Evolutionary conservation across 2,888 invertebrate genomes (phyloP).

Genomic region (Julus scanicus): DNA sequence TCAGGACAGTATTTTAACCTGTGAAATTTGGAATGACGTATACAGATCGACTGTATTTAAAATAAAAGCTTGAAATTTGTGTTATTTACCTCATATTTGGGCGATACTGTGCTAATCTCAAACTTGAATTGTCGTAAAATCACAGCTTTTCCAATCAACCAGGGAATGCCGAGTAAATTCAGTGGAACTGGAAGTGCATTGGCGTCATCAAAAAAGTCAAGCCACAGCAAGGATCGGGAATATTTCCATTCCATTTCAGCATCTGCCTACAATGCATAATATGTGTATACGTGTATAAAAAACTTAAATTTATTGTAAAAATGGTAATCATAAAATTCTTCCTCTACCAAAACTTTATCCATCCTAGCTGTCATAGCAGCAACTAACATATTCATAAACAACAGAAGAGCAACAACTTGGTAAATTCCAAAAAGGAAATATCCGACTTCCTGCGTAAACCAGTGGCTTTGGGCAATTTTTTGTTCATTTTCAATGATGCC

Average conservation of each 20-base stretch:
- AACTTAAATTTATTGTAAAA: too few species aligned
- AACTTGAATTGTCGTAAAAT: neutral
- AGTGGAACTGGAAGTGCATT: slow-evolving; percentile 1
- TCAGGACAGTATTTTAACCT: too few species aligned
- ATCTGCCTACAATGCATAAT: neutral
- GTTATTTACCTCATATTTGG: neutral
- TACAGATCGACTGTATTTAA: too few species aligned
- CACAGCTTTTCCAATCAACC: neutral
- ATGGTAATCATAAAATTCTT: neutral
- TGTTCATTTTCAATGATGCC: neutral
- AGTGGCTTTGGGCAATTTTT: neutral
- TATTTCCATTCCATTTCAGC: slow-evolving; percentile 30
- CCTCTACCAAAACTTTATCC: slow-evolving; percentile 32
- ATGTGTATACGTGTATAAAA: too few species aligned
- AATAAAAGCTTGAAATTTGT: neutral
- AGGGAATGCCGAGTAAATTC: slow-evolving; percentile 12
- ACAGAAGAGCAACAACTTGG: neutral
- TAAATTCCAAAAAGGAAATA: slow-evolving; percentile 41
- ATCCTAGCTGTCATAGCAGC: slow-evolving; percentile 14
- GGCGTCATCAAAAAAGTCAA: slow-evolving; percentile 31
- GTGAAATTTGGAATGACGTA: too few species aligned
- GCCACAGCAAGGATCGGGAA: slow-evolving; percentile 13
- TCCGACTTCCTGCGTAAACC: slow-evolving; percentile 31
- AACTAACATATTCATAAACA: slow-evolving; percentile 41
- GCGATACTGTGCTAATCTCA: neutral